Conservation (phyloP, 1,140 invertebrate species). For the Lamellibrachia luymesi region DNA sequence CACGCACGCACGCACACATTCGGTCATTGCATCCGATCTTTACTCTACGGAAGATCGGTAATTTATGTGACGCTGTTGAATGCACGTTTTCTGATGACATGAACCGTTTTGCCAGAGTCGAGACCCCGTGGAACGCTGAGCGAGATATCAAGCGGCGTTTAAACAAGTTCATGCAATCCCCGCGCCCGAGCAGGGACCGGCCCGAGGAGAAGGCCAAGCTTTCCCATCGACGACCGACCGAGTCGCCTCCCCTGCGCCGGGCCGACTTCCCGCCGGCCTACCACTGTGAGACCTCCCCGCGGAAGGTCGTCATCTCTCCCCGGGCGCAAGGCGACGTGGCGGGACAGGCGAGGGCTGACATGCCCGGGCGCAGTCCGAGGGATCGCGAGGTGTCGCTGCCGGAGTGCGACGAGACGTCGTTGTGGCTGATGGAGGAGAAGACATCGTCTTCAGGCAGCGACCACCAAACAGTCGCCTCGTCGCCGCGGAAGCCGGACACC, state of each 20-base stretch:
- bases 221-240: not conserved
- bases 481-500: not conserved
- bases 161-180: too few species aligned
- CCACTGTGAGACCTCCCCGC: not conserved
- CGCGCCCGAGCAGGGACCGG: too few species aligned
- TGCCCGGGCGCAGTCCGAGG: not conserved
- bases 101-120: not conserved
- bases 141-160: not conserved
- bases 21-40: too few species aligned
- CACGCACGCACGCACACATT: too few species aligned
- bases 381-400: not conserved
- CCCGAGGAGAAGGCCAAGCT: not conserved
- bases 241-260: not conserved
- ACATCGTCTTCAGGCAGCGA: not conserved
- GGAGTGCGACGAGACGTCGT: not conserved
- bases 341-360: not conserved
- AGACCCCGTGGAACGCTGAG: not conserved
- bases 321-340: not conserved
- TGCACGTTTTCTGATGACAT: not conserved
- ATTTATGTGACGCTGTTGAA: not conserved
- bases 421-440: not conserved
- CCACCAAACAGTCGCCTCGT: not conserved
- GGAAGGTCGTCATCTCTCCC: not conserved
- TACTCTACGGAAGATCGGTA: too few species aligned
- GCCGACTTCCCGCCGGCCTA: too few species aligned